Base-by-base conservation (phyloP, 2,797 vertebrate genomes). In the Vespertilio murinus region DNA sequence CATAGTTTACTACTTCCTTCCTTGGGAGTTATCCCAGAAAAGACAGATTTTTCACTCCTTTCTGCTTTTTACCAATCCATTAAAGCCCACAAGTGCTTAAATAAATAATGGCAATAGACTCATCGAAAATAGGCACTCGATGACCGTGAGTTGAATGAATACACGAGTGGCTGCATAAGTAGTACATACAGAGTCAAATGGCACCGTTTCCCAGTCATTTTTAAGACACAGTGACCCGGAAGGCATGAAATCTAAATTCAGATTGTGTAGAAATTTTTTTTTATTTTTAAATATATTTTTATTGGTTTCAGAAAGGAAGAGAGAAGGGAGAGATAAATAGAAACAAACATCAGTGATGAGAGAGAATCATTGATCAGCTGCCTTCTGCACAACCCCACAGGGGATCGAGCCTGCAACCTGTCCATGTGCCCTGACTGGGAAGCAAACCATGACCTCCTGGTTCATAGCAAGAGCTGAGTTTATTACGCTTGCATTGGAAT, bases 71-170 rank as follows among this genome's bases (percentile, higher is more conserved):
- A 64, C 56, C 75, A 69, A 56, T 69, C 33, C 28, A 35, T 25
- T 54, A 38, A 69, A 49, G 80, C 86, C 14, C 56, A 30, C 18
- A 90, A 65, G 23, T 73, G 13, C 23, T 81, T 79, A 77, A 89
- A 75, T 77, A 92, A 54, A 87, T 77, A 86, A 87, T 54, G 73
- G 16, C 54, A 92, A 92, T 56, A 83, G 23, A 49, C 40, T 35
- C 40, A 49, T 33, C 38, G 64, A 88, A 77, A 88, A 74, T 42
- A 65, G 64, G n/a, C 35, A 14, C 7, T 73, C 30, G 0, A 5
- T 40, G 56, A 69, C 47, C 23, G 1, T 64, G 47, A 67, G 30
- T 42, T 88, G 52, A 91, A 75, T 28, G 35, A 80, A 70, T 90
- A 2, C 81, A 30, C 25, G 54, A 75, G 45, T 56, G 56, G 40